Conservation (phyloP, 2,113 vertebrate genomes). For the Chamaetylas fuelleborni region DNA sequence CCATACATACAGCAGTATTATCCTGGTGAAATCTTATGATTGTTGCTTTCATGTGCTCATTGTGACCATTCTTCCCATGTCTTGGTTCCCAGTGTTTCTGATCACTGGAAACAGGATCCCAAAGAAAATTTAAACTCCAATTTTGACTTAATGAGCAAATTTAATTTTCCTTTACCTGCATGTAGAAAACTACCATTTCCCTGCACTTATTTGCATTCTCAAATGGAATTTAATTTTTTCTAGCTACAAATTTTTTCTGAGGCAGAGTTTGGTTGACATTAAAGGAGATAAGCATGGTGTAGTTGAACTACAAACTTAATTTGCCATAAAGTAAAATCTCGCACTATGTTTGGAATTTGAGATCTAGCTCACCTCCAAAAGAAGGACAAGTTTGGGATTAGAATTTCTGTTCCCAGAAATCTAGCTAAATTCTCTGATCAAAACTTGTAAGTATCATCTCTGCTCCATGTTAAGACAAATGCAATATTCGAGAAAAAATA, state of each 20-base stretch:
- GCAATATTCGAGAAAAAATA: not conserved
- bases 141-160: not conserved
- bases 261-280: rapidly evolving
- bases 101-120: not conserved
- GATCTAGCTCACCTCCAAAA: not conserved
- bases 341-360: not conserved
- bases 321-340: not conserved
- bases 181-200: not conserved
- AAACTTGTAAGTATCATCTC: rapidly evolving
- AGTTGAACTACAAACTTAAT: not conserved
- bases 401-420: not conserved
- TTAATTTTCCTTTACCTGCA: not conserved
- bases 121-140: not conserved
- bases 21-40: not conserved
- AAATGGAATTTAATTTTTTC: not conserved
- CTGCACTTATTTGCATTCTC: not conserved
- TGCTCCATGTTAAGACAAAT: not conserved
- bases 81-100: not conserved
- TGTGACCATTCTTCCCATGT: not conserved
- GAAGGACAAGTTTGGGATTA: not conserved
- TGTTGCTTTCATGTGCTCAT: not conserved
- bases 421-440: not conserved
- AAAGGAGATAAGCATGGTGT: not conserved
- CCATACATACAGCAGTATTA: not conserved
- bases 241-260: not conserved